Percentiles rank a stretch among this genome's conserved stretches.
Evolutionary conservation across 2,888 invertebrate species (phyloP).

Genomic region (Ephialtes manifestator): DNA sequence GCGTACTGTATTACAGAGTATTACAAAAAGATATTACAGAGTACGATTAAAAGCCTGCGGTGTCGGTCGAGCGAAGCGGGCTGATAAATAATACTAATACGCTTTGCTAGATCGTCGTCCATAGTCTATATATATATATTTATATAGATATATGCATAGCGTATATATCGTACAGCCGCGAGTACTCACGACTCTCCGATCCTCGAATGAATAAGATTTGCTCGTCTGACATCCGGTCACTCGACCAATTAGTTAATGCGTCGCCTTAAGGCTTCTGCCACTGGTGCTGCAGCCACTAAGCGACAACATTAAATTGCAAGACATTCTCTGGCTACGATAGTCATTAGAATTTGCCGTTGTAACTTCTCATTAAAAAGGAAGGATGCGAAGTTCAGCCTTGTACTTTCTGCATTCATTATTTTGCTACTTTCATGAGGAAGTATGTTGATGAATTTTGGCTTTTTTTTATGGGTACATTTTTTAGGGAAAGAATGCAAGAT

Average conservation of each 20-base stretch:
- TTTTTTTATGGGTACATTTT: no score
- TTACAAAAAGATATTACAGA: neutral
- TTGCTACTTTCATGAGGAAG: no score
- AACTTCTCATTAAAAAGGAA: slow-evolving; percentile 8
- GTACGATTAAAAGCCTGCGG: slow-evolving; percentile 48
- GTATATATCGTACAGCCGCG: neutral
- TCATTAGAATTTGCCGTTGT: slow-evolving; percentile 10
- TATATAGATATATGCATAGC: neutral
- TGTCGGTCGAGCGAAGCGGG: slow-evolving; percentile 36
- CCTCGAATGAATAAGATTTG: slow-evolving; percentile 28
- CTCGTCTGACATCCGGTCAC: slow-evolving; percentile 36
- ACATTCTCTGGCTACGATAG: slow-evolving; percentile 3
- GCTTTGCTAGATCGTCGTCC: neutral
- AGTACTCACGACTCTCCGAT: slow-evolving; percentile 37
- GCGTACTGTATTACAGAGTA: no score
- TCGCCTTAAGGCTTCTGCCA: slow-evolving; percentile 1
- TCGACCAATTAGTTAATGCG: slow-evolving; percentile 50
- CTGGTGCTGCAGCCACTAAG: neutral
- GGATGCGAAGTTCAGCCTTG: neutral
- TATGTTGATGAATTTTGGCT: no score
- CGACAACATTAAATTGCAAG: slow-evolving; percentile 1
- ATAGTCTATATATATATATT: neutral
- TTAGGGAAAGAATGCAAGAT: no score
- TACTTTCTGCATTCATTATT: no score
- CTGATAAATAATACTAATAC: slow-evolving; percentile 42